Conservation (phyloP, 2,113 vertebrate species). For the Aphyosemion australe region DNA sequence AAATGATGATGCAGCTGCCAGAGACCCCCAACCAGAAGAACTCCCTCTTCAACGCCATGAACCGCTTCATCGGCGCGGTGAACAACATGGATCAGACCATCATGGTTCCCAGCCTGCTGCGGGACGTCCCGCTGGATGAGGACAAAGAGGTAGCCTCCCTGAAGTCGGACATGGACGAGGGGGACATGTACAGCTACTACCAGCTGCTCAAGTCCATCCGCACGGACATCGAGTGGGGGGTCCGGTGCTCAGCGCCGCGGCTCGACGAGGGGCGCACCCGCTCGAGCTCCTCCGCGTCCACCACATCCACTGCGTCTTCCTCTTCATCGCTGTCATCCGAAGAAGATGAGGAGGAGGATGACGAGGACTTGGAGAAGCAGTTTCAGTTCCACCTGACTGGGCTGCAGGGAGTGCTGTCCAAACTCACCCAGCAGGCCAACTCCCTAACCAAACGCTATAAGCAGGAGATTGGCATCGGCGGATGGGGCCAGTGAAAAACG, state of each 20-base stretch:
- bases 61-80: slow-evolving; percentile 94
- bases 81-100: slow-evolving; percentile 99
- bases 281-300: slow-evolving; percentile 58
- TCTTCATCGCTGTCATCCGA: slow-evolving; percentile 10
- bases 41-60: slow-evolving; percentile 96
- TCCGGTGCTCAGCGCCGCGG: slow-evolving; percentile 71
- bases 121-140: slow-evolving; percentile 89
- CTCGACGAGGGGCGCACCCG: slow-evolving; percentile 82
- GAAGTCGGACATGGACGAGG: slow-evolving; percentile 72
- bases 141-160: slow-evolving; percentile 69
- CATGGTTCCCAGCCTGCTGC: slow-evolving; percentile 94
- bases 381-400: slow-evolving; percentile 94
- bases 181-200: slow-evolving; percentile 96
- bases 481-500: slow-evolving; percentile 85
- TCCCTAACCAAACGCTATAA: slow-evolving; percentile 95
- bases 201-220: slow-evolving; percentile 95
- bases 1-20: slow-evolving; percentile 88
- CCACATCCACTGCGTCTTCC: slow-evolving; percentile 21
- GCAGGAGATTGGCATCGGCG: slow-evolving; percentile 91
- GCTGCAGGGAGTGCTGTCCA: slow-evolving; percentile 91
- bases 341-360: slow-evolving; percentile 80
- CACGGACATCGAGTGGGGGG: slow-evolving; percentile 94
- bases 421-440: slow-evolving; percentile 93
- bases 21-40: slow-evolving; percentile 91
- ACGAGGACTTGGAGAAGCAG: slow-evolving; percentile 90